Conservation (phyloP, 2,797 vertebrate genomes). For the Pangasius macronema region DNA sequence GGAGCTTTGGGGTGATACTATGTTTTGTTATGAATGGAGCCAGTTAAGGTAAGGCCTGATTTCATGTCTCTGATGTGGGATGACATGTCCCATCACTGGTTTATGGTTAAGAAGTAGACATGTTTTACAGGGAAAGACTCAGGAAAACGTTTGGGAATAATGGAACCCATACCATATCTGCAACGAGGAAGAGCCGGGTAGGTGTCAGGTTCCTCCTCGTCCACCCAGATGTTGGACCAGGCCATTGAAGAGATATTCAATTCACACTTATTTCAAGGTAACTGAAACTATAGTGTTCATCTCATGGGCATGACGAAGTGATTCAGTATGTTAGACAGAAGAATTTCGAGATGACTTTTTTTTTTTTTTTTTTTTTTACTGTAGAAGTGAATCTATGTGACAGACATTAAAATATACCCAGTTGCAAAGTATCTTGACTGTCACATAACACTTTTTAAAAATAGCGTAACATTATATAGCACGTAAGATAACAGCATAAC, state of each 20-base stretch:
- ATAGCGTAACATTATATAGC: neutral
- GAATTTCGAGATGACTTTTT: neutral
- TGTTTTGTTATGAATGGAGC: neutral
- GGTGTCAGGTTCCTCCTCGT: constrained; percentile 70
- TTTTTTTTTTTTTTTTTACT: constrained; percentile 9
- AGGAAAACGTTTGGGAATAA: constrained; percentile 80
- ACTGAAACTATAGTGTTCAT: constrained; percentile 43
- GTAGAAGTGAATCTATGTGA: neutral
- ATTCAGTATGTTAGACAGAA: constrained; percentile 42
- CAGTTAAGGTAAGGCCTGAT: neutral
- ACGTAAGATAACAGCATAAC: neutral
- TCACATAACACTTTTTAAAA: too few relatives aligned
- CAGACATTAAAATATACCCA: neutral
- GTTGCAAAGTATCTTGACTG: constrained; percentile 1
- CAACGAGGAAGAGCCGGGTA: constrained; percentile 66
- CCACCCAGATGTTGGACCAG: constrained; percentile 72
- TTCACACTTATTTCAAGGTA: constrained; percentile 42
- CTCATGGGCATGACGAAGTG: constrained; percentile 49
- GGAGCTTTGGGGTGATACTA: constrained; percentile 45
- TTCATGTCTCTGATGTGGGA: neutral
- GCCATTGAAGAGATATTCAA: constrained; percentile 65
- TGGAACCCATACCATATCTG: constrained; percentile 82
- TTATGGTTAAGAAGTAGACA: constrained; percentile 70
- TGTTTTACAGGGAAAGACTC: constrained; percentile 70
- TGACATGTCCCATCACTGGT: neutral